Conservation (phyloP, 1,140 invertebrate genomes). For the Drosophila pseudoobscura region DNA sequence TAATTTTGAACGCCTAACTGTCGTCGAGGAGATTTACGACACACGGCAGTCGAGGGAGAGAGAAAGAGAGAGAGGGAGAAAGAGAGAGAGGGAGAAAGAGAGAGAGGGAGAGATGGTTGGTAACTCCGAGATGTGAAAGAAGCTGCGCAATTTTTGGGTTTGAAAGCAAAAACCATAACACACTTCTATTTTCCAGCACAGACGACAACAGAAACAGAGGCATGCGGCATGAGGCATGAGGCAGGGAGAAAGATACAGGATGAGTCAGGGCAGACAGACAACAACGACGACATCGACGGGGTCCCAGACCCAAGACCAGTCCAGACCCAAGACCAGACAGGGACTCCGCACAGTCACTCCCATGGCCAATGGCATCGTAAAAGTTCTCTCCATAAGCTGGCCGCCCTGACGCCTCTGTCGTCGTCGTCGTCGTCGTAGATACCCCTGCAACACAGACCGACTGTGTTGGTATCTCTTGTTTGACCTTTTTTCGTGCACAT, state of each 20-base stretch:
- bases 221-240: too few relatives aligned
- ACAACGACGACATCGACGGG: background rate
- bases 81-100: background rate
- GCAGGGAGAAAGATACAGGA: too few relatives aligned
- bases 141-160: constrained; percentile 42
- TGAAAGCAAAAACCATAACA: constrained; percentile 41
- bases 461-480: constrained; percentile 36
- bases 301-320: constrained; percentile 20
- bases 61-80: too few relatives aligned
- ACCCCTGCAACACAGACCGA: background rate
- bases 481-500: constrained; percentile 43
- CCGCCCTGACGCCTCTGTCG: constrained; percentile 15
- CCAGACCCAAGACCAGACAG: constrained; percentile 23
- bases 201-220: constrained; percentile 7
- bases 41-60: background rate
- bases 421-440: constrained; percentile 10
- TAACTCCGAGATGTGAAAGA: constrained; percentile 9
- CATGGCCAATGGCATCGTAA: constrained; percentile 61
- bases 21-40: constrained; percentile 14
- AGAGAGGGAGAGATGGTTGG: constrained; percentile 4
- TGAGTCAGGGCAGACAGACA: too few relatives aligned
- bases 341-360: background rate
- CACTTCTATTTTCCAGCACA: constrained; percentile 45
- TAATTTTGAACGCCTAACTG: constrained; percentile 5
- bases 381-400: constrained; percentile 18